Conservation (phyloP, 1,140 invertebrate species). For the Colletes gigas region DNA sequence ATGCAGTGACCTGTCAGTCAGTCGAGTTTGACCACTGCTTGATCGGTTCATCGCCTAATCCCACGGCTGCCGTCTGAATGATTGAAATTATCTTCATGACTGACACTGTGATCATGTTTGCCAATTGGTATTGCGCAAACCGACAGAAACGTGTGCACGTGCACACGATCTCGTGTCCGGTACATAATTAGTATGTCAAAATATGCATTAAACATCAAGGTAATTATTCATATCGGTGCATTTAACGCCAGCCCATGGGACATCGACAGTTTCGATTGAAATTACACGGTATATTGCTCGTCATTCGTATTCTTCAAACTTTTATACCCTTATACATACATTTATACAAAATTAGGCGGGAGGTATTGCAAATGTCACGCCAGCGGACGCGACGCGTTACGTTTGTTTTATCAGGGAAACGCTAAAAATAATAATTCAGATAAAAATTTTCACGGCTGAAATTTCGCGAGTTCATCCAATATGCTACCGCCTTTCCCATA, state of each 20-base stretch:
- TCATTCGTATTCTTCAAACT: not conserved
- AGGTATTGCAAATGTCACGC: not conserved
- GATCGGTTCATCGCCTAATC: conserved; percentile 9
- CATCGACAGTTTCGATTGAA: not conserved
- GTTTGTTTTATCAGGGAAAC: not conserved
- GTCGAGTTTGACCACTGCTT: conserved; percentile 21
- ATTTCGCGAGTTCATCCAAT: too few relatives aligned
- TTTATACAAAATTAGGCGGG: not conserved
- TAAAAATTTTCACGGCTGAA: not conserved
- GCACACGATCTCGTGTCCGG: not conserved
- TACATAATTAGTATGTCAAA: conserved; percentile 14
- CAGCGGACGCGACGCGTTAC: not conserved
- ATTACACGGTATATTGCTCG: not conserved
- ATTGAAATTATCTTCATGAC: conserved; percentile 43
- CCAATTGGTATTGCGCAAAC: not conserved
- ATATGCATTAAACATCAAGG: conserved; percentile 16
- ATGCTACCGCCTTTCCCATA: too few relatives aligned
- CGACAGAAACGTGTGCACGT: not conserved
- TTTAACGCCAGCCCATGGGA: not conserved
- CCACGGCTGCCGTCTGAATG: conserved; percentile 2
- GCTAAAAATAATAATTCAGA: not conserved
- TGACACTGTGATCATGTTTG: conserved; percentile 11
- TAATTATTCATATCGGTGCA: conserved; percentile 6
- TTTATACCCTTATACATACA: not conserved
- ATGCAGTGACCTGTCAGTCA: conserved; percentile 11